Evolutionary conservation across 2,797 vertebrate species (phyloP), one percentile per base, ranked within the genome.

Genomic region (Psittacula derbiana): DNA sequence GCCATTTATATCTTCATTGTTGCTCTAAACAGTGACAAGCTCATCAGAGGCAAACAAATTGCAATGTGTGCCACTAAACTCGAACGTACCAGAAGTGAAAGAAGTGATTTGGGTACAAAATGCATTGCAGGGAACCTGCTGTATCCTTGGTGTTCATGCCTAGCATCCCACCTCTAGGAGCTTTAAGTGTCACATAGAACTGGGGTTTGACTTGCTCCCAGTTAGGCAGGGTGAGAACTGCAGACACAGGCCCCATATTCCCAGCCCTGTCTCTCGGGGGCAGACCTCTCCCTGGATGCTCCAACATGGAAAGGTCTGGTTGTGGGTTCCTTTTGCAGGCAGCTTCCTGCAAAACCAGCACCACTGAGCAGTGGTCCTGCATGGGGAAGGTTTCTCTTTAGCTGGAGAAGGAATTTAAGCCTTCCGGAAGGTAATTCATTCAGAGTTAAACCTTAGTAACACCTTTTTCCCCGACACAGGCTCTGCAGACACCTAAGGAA

Each of bases 231-330:
- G 8, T 14, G 49, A 43, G 50, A 44, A 6, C 40, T 60, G 78
- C 44, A 57, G 33, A 7, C 11, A 4, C 18, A 24, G 8, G 19
- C 15, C 43, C 21, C 33, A 0, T 10, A 0, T 4, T 36, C 44
- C 55, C 15, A 5, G 44, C 8, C n/a, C 55, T 1, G 8, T 2
- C 46, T 50, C 41, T 17, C 5, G 1, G 53, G 18, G 79, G 30
- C 12, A 65, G 8, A 52, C 8, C 47, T 65, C 18, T 40, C n/a
- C 53, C 36, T 15, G 6, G 17, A 23, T 36, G 43, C 38, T n/a
- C 41, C 16, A 27, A 4, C 2, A 2, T 1, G 19, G 47, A 74
- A 49, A 13, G 38, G 2, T 31, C 57, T 67, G 33, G 0, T 10
- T 0, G 1, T 33, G 58, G 36, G 17, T 44, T 44, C 25, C 52